Percentiles rank a stretch among this genome's conserved stretches.
Evolutionary conservation across 2,797 vertebrate genomes (phyloP).

Genomic region (Oreochromis mossambicus): DNA sequence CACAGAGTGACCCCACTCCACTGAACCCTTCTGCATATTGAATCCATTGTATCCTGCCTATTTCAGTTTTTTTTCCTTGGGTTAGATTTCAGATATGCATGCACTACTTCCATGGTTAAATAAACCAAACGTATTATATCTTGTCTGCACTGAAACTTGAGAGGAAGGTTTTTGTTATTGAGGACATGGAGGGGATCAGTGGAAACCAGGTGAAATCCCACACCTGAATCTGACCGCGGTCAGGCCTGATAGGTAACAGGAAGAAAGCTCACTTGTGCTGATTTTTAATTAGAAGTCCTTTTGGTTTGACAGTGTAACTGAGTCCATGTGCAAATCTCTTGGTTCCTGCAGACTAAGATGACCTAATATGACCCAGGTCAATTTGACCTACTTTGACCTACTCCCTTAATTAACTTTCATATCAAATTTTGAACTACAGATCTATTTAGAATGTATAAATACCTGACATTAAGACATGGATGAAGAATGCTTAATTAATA

Average conservation of each 20-base stretch:
- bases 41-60: not conserved
- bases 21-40: not conserved
- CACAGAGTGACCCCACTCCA: accelerated
- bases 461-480: not conserved
- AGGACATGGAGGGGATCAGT: not conserved
- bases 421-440: not conserved
- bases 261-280: not conserved
- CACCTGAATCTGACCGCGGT: conserved; percentile 16
- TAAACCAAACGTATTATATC: not conserved
- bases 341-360: not conserved
- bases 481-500: not conserved
- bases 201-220: conserved; percentile 45
- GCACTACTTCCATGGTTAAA: not conserved
- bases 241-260: not conserved
- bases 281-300: not conserved
- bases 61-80: not conserved
- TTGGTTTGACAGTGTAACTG: not conserved
- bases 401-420: accelerated
- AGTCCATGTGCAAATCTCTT: not conserved
- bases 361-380: not conserved
- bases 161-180: not conserved
- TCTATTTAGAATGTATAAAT: not conserved
- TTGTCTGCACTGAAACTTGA: conserved; percentile 32
- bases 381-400: not conserved
- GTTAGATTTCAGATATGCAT: not conserved